Conservation (phyloP, 2,888 invertebrate species). For the Eilema caniola region DNA sequence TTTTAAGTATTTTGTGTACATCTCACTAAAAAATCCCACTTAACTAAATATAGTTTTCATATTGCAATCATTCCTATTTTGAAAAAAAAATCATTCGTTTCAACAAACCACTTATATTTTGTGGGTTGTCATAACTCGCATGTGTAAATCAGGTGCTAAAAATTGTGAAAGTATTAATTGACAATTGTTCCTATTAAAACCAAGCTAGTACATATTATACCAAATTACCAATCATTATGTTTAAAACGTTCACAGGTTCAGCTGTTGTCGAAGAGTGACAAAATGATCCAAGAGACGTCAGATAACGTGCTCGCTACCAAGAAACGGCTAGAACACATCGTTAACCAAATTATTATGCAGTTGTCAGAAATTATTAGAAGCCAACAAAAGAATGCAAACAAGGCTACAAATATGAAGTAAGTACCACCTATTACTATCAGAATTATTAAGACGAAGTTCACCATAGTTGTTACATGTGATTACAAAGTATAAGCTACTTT, state of each 20-base stretch:
- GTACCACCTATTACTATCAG: constrained; percentile 5
- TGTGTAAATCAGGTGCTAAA: too few species aligned
- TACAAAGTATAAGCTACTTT: too few species aligned
- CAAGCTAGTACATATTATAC: background rate
- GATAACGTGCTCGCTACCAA: constrained; percentile 95
- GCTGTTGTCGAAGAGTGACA: constrained; percentile 90
- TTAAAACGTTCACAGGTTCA: constrained; percentile 71
- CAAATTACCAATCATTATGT: background rate
- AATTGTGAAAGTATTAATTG: too few species aligned
- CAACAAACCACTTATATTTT: too few species aligned
- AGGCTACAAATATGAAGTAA: constrained; percentile 88
- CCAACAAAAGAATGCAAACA: constrained; percentile 89
- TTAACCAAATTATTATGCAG: constrained; percentile 93
- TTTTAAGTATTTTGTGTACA: background rate
- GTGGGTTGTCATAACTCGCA: too few species aligned
- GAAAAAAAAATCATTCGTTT: too few species aligned
- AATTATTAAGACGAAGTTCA: background rate
- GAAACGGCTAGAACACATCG: constrained; percentile 93
- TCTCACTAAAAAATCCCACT: background rate
- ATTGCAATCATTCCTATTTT: too few species aligned
- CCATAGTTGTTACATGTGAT: too few species aligned
- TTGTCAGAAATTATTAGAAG: constrained; percentile 89
- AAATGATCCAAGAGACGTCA: constrained; percentile 93
- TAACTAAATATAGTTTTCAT: too few species aligned
- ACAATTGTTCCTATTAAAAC: too few species aligned